Evolutionary conservation across 2,113 vertebrate species (phyloP), one percentile per base, ranked within the genome.

Genomic region (Brienomyrus longianalis): DNA sequence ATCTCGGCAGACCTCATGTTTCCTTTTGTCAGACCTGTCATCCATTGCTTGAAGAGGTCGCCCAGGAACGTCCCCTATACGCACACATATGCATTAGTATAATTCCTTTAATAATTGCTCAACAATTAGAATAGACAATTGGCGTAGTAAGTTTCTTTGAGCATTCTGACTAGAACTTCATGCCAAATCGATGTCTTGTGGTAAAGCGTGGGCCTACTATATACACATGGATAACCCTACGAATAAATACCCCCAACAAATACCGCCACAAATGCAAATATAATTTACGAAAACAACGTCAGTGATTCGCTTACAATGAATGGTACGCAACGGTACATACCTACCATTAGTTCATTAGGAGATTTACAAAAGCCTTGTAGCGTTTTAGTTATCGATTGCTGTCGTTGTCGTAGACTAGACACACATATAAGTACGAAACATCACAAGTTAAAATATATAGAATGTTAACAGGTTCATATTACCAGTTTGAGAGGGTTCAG

Each of bases 11-110:
- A 92, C 94, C 0, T 93, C 89, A 70, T 94, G 91, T 91, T 96
- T 97, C 89, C 98, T 96, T 93, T 98, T 99, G 19, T 95, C 90
- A 77, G 93, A 93, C 62, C 93, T 95, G 27, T 92, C 94, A 15
- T 96, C 94, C 0, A 83, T 91, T 83, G 47, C 92, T 0, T 90
- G 94, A 0, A 21, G 77, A 0, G 86, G 87, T 4, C 92, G 94
- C 0, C 1, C 93, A 0, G 95, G 92, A 0, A 43, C 35, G 91
- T 90, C 89, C 54, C 52, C 91, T 90, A 66, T 2, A 91, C 11
- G n/a, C 27, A 83, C 10, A 43, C 74, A 83, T 21, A 83, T 21
- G 5, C n/a, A 66, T 89, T n/a, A 50, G 31, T 43, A 23, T 13
- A 10, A 19, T 45, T 45, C 27, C 35, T 19, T 5, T 11, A 10